These are phyloP conservation scores for Fundulus diaphanus DNA, from an alignment of 2,797 vertebrate genomes.

Conservation along the genomic window DNA sequence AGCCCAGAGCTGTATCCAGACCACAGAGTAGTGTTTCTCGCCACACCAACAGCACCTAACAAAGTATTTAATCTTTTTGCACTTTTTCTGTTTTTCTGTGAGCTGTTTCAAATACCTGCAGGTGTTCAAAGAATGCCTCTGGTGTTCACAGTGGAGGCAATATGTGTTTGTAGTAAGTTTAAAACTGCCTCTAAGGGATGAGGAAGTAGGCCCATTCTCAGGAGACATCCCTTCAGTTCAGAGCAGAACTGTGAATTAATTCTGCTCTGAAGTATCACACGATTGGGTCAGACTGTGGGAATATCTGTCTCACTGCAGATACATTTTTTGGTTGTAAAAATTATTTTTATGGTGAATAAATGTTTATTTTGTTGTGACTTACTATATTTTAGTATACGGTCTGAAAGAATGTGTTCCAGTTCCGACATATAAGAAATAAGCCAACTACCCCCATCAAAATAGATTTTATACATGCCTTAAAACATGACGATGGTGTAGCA, in stretches of 20 bases:
- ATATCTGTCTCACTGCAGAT: neutral
- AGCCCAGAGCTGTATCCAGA: neutral
- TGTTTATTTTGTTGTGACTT: neutral
- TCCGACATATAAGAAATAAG: no score
- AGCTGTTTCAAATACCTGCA: neutral
- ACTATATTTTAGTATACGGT: no score
- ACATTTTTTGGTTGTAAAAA: neutral
- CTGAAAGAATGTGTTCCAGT: no score
- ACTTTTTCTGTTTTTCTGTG: neutral
- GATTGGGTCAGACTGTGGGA: neutral
- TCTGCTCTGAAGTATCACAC: neutral
- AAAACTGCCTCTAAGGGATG: neutral
- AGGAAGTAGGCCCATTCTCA: constrained; percentile 6
- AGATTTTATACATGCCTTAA: no score
- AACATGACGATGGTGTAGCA: no score
- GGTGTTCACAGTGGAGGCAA: constrained; percentile 7
- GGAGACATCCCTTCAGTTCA: neutral
- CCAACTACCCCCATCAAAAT: no score
- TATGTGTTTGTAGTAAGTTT: constrained; percentile 7
- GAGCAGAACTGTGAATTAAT: neutral
- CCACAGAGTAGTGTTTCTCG: no score
- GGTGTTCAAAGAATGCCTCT: constrained; percentile 9
- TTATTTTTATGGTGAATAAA: neutral
- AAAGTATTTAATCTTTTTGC: neutral
- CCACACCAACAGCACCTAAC: neutral